Base-by-base conservation (phyloP, 53 echinoderm and acorn worm genomes). In the Antedon mediterranea region DNA sequence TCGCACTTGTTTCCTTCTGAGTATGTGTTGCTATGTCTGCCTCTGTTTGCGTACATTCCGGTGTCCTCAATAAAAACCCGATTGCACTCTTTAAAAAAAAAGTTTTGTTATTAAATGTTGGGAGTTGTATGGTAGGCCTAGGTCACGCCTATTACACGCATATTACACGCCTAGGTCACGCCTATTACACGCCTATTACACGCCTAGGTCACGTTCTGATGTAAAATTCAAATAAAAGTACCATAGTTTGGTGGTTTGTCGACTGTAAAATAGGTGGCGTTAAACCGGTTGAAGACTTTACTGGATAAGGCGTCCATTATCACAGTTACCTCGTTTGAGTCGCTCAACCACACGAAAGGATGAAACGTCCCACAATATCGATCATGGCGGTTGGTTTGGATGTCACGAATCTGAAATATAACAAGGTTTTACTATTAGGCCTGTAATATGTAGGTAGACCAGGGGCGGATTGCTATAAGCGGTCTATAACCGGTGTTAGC, bases 241-340 rank as follows among this genome's bases (percentile, higher is more conserved):
- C 84, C 84, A 32, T 78, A 30, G 3, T 27, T 27, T 14, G 79
- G 84, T 43, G 84, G 84, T 43, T 73, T 84, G 0, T 32, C 44
- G 34, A 84, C 57, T 29, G 84, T 33, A 30, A 3, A 28, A 29
- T 84, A 84, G 18, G 78, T 74, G 0, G 84, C 84, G 43, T 84
- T 78, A 84, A 78, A 84, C n/a, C 84, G 78, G 27, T 84, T 77
- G 30, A 84, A 84, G 73, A 73, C 70, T 32, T 31, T 43, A 7
- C 32, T 28, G 3, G 84, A 78, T 43, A 73, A 73, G 20, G 84
- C 84, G 33, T 79, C 23, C 57, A 57, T 57, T 57, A 23, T 5
- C 57, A 57, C 57, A 2, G 14, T 15, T 9, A 57, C 57, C 57
- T 57, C 57, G 23, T 57, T 57, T 3, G 20, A 57, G 23, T 57